Base-by-base conservation (phyloP, 2,888 invertebrate species). In the Leptopilina syphax region DNA sequence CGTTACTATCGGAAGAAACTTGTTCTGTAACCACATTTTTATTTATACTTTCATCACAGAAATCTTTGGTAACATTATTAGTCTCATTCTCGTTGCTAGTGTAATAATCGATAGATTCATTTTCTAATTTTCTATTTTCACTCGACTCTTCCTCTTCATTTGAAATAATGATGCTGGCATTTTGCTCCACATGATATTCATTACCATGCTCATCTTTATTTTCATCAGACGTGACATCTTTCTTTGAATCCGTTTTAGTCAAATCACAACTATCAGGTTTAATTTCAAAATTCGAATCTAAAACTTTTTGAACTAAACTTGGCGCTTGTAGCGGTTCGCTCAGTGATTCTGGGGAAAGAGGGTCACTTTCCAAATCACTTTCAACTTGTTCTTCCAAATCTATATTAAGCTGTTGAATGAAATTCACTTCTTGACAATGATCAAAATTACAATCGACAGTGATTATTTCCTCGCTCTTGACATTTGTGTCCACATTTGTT, bases 281-380 rank as follows among this genome's bases (percentile, higher is more conserved):
- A 34, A 27, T 34, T 73, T 60, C 34, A 3, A 34, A 18, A 57
- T 34, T 73, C 0, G 57, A 73, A 57, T n/a, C 34, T 5, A 73
- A 57, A 57, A 73, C 27, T 60, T 73, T 27, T n/a, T 57, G 34
- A 34, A 73, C 41, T 3, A 73, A n/a, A 34, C 34, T 41, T n/a
- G 73, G 73, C n/a, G 73, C 73, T 34, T 73, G 73, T 57, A 73
- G n/a, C 9, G 73, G 41, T n/a, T 73, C 41, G 13, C 57, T 8
- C n/a, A 41, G 18, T 12, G 34, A 41, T 41, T 54, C 34, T 34
- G 34, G 34, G 9, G 57, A 73, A 34, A 73, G n/a, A 57, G 57
- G 41, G 13, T 41, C n/a, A 54, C 27, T 73, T 18, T 73, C 73
- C 34, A 10, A 13, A 57, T 73, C 73, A 12, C 34, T 57, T 73